phyloP scores from a whole-genome alignment of 1,140 invertebrate genomes.

The Coptotermes formosanus region DNA sequence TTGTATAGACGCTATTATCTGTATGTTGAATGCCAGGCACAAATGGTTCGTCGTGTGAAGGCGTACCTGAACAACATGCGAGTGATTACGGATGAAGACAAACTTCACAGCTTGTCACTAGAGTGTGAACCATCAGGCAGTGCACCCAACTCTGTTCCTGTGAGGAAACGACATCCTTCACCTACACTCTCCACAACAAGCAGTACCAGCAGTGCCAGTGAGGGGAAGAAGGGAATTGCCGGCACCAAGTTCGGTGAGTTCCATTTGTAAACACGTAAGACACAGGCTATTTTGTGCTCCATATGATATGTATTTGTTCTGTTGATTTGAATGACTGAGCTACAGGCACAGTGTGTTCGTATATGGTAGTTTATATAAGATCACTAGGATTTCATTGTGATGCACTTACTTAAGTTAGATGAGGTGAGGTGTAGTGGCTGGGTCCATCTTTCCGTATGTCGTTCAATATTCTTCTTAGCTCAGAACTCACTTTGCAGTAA shows the following conservation, averaged over 20 bases:
- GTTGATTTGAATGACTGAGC: no score
- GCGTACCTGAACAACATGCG: constrained; percentile 92
- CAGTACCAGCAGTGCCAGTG: constrained; percentile 83
- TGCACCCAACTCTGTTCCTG: constrained; percentile 49
- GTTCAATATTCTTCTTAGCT: no score
- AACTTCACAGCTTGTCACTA: constrained; percentile 82
- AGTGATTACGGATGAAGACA: constrained; percentile 87
- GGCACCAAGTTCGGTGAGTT: constrained; percentile 65
- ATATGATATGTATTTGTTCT: no score
- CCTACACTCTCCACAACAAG: constrained; percentile 87
- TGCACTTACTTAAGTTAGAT: no score
- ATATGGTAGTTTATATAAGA: no score
- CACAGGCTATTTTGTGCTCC: no score
- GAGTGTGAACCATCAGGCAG: constrained; percentile 78
- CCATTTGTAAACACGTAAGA: not conserved
- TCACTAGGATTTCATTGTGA: no score
- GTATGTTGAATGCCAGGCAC: constrained; percentile 56
- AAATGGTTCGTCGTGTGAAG: constrained; percentile 95
- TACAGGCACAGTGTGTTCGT: no score
- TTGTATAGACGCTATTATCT: not conserved
- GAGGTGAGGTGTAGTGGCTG: no score
- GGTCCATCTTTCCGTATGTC: no score
- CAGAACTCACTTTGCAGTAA: no score
- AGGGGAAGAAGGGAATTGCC: constrained; percentile 60
- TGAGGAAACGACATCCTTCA: constrained; percentile 74